Percentiles rank a stretch among this genome's conserved stretches.
Evolutionary conservation across 1,140 invertebrate genomes (phyloP).

Genomic region (Lepidostoma basale): DNA sequence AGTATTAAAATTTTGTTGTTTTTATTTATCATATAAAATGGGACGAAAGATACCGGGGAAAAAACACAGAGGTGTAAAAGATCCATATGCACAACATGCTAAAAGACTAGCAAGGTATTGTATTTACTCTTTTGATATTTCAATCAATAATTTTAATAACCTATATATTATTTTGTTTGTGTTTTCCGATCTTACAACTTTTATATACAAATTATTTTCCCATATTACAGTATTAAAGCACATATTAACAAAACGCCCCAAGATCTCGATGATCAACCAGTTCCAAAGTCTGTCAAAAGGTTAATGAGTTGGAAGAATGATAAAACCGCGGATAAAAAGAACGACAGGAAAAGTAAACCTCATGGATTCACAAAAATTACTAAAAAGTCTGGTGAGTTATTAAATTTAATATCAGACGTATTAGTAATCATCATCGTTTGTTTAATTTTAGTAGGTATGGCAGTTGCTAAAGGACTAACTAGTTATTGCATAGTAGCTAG

Average conservation of each 20-base stretch:
- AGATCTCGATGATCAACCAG: slow-evolving; percentile 67
- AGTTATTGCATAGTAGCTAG: too few species aligned
- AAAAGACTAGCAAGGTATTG: slow-evolving; percentile 64
- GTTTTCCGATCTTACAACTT: not conserved
- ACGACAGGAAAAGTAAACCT: slow-evolving; percentile 22
- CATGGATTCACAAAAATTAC: not conserved
- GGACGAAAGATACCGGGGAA: slow-evolving; percentile 75
- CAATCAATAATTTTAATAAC: not conserved
- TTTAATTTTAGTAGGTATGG: too few species aligned
- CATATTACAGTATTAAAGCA: slow-evolving; percentile 62
- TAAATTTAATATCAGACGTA: too few species aligned
- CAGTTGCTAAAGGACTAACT: too few species aligned
- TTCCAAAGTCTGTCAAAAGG: slow-evolving; percentile 66
- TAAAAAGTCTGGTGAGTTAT: slow-evolving; percentile 18
- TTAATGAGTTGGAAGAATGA: slow-evolving; percentile 63
- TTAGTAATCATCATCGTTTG: too few species aligned
- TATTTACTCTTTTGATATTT: slow-evolving; percentile 17
- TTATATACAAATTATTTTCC: slow-evolving; percentile 21
- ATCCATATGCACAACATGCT: slow-evolving; percentile 68
- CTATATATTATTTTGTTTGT: not conserved
- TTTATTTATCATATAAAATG: slow-evolving; percentile 55
- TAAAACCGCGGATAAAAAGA: slow-evolving; percentile 50
- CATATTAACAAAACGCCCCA: slow-evolving; percentile 72
- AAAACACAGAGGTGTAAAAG: slow-evolving; percentile 73
- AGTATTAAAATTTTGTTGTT: not conserved